These are phyloP conservation scores for Odobenus rosmarus DNA, from an alignment of 2,113 vertebrate genomes.

Conservation along the genomic window DNA sequence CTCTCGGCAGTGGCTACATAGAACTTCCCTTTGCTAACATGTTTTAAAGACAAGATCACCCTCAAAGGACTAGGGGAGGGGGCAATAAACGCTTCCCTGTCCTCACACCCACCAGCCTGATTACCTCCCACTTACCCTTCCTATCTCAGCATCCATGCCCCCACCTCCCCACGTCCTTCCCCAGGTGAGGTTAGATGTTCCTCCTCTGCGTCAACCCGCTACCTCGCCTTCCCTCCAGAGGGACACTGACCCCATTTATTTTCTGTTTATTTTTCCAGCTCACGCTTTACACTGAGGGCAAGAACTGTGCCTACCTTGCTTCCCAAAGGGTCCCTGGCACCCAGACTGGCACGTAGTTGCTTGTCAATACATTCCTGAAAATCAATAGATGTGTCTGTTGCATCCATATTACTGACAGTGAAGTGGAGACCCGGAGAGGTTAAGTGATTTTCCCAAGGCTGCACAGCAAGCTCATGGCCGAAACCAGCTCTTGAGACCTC, in stretches of 20 bases:
- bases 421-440: neutral
- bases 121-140: neutral
- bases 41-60: neutral
- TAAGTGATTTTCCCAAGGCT: neutral
- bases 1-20: neutral
- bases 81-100: neutral
- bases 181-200: neutral
- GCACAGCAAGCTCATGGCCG: neutral
- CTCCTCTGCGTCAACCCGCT: neutral
- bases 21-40: neutral
- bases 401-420: neutral
- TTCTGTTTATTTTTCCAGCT: neutral
- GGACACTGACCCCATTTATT: neutral
- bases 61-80: neutral
- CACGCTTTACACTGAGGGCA: neutral
- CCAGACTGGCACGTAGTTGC: neutral
- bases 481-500: neutral
- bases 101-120: neutral
- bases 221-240: neutral
- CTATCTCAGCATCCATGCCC: neutral
- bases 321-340: neutral
- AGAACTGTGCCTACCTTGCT: neutral
- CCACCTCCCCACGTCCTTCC: neutral
- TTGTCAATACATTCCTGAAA: neutral
- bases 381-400: neutral